phyloP scores from a whole-genome alignment of 2,888 invertebrate species.

The Dione juno region DNA sequence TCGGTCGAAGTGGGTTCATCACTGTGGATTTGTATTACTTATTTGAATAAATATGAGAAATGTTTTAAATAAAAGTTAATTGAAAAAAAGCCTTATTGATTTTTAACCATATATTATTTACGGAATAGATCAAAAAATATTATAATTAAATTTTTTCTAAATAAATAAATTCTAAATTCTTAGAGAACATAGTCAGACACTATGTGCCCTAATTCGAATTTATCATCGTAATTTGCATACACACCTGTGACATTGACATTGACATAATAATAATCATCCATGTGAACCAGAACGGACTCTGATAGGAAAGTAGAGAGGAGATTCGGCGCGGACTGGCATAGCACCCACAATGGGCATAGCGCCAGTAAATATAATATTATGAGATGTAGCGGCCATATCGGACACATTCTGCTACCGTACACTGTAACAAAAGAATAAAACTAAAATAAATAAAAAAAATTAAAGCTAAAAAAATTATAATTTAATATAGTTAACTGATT shows the following conservation, averaged over 20 bases:
- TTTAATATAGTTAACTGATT: too few species aligned
- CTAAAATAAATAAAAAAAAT: background rate
- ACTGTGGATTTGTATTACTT: too few species aligned
- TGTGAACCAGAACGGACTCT: constrained; percentile 65
- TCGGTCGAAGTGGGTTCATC: too few species aligned
- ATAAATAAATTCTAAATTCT: too few species aligned
- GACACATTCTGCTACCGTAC: constrained; percentile 78
- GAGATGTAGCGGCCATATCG: constrained; percentile 84
- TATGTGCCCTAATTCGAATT: background rate
- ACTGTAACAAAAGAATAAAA: constrained; percentile 47
- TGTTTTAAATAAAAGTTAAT: too few species aligned
- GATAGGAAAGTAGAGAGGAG: constrained; percentile 69
- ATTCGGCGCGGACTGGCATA: constrained; percentile 73
- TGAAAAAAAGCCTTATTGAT: too few species aligned
- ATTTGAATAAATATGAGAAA: too few species aligned
- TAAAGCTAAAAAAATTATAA: too few species aligned
- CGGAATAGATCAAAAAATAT: too few species aligned
- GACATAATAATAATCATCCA: constrained; percentile 71
- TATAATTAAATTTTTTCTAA: too few species aligned
- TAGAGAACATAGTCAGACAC: background rate
- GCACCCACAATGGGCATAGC: constrained; percentile 79
- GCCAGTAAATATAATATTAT: constrained; percentile 81
- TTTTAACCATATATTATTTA: too few species aligned
- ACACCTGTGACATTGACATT: constrained; percentile 68
- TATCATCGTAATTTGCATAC: constrained; percentile 6